phyloP scores from a whole-genome alignment of 2,888 invertebrate species.

The Eristalis pertinax region DNA sequence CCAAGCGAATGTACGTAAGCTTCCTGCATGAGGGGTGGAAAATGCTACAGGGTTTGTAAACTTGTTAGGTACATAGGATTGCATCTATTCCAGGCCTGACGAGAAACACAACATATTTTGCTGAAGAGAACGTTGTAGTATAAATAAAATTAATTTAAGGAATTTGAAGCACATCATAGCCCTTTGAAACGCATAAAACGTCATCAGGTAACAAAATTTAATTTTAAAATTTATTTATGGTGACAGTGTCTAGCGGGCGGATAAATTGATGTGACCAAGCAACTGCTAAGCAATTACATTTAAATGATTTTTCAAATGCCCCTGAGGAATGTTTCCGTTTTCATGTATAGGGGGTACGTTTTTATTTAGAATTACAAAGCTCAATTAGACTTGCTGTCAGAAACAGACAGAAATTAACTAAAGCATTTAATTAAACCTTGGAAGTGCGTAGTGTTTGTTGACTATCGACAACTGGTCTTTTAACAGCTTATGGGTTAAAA shows the following conservation, averaged over 20 bases:
- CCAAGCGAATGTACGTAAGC: slow-evolving; percentile 1
- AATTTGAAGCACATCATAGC: slow-evolving; percentile 6
- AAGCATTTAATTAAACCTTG: slow-evolving; percentile 64
- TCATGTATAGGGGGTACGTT: slow-evolving; percentile 18
- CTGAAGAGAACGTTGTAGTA: slow-evolving; percentile 13
- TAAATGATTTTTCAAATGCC: slow-evolving; percentile 66
- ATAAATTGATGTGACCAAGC: slow-evolving; percentile 35
- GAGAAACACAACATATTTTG: slow-evolving; percentile 32
- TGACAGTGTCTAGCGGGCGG: neutral
- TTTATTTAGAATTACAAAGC: slow-evolving; percentile 59
- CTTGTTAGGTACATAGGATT: neutral
- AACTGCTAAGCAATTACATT: slow-evolving; percentile 68
- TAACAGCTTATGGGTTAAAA: no score
- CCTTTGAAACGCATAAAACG: neutral
- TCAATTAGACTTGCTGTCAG: slow-evolving; percentile 63
- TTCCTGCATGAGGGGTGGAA: slow-evolving; percentile 50
- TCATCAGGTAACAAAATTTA: slow-evolving; percentile 30
- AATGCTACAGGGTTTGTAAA: slow-evolving; percentile 51
- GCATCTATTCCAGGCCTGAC: neutral
- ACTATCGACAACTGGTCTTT: no score
- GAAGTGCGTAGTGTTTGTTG: no score
- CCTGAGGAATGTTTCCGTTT: slow-evolving; percentile 32
- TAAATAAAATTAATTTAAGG: slow-evolving; percentile 64
- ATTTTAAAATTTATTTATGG: slow-evolving; percentile 8
- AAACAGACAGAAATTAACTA: slow-evolving; percentile 56